Percentiles rank a stretch among this genome's conserved stretches.
Evolutionary conservation across 2,113 vertebrate genomes (phyloP).

Genomic region (Empidonax traillii): DNA sequence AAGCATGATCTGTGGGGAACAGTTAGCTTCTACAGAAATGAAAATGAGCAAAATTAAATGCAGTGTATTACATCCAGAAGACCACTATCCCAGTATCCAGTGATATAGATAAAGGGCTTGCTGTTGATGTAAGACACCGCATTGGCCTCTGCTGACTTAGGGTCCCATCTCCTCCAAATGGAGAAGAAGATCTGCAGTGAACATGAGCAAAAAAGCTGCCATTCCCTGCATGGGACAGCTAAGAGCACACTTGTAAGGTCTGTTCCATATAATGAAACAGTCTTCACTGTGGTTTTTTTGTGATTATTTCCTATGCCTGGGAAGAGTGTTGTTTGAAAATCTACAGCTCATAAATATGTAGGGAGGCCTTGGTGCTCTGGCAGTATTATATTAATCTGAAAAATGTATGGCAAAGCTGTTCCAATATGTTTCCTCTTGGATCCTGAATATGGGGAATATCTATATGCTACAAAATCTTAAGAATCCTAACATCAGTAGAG

Average conservation of each 20-base stretch:
- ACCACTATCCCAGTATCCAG: background rate
- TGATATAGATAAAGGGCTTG: background rate
- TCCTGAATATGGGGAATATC: background rate
- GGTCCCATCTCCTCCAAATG: background rate
- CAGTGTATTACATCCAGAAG: background rate
- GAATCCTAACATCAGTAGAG: no score
- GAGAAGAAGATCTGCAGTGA: background rate
- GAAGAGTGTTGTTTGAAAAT: background rate
- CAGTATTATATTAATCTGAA: background rate
- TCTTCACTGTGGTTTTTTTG: background rate
- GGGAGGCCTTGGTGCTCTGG: background rate
- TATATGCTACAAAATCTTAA: no score
- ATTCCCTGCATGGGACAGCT: background rate
- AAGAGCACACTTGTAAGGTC: background rate
- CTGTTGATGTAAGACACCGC: accelerated
- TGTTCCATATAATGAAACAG: background rate
- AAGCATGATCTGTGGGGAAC: background rate
- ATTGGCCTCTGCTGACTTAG: background rate
- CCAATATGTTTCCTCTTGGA: background rate
- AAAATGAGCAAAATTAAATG: background rate
- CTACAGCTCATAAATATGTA: background rate
- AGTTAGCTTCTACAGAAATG: background rate
- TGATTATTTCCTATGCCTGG: background rate
- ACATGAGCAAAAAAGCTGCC: background rate
- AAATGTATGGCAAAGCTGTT: background rate